These are phyloP conservation scores for Phaetusa simplex DNA, from an alignment of 2,113 vertebrate species.

Conservation along the genomic window DNA sequence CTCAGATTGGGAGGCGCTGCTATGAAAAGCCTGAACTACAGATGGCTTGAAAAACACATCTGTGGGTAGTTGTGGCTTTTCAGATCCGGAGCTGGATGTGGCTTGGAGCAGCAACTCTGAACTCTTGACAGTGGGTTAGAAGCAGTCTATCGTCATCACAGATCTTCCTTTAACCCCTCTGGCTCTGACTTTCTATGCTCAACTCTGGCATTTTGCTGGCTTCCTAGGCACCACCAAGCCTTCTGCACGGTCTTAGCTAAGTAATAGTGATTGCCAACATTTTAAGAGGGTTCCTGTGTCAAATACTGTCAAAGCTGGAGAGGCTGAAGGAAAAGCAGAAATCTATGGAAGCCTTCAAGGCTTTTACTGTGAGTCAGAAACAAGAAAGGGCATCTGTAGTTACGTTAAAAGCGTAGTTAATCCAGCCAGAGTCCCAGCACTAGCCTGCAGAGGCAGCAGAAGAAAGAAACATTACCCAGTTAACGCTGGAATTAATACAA, in stretches of 20 bases:
- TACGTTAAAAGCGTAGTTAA: neutral
- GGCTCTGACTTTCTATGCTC: fast-evolving
- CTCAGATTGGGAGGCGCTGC: neutral
- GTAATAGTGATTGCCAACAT: neutral
- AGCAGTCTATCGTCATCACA: neutral
- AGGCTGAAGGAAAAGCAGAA: neutral
- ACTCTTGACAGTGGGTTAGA: neutral
- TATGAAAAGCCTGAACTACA: neutral
- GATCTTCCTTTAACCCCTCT: neutral
- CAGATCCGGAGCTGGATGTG: neutral
- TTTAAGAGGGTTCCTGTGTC: neutral
- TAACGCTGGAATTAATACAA: neutral
- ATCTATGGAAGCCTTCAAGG: conserved; percentile 4
- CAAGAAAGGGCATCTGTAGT: neutral
- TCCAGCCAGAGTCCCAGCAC: neutral
- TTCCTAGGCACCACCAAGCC: neutral
- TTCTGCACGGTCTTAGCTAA: neutral
- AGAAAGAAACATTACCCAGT: neutral
- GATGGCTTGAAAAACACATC: neutral
- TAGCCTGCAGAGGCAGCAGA: neutral
- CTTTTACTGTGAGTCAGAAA: conserved; percentile 14
- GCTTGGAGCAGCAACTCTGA: neutral
- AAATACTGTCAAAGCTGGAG: neutral
- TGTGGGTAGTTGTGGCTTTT: neutral
- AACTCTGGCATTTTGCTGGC: neutral